Evolutionary conservation across 2,888 invertebrate genomes (phyloP), one percentile per base, ranked within the genome.

Genomic region (Platycheirus albimanus): DNA sequence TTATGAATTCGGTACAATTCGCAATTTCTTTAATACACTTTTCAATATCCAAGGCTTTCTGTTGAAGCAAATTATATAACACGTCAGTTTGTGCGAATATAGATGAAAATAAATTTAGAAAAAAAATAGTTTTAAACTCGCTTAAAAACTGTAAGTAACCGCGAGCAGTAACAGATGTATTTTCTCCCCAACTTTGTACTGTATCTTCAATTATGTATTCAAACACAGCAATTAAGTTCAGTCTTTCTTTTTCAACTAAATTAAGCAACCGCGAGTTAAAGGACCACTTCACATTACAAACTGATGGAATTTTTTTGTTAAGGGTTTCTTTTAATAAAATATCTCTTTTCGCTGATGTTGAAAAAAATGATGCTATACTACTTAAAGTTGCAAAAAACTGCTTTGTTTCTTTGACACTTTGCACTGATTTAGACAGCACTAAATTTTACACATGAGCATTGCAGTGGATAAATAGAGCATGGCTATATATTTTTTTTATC

Each of bases 201-300:
- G 28, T 56, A 45, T 69, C 36, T 36, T 51, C 49, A 51, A 51
- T 51, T 28, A 51, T 61, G 19, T 54, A 64, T 54, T 74, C 72
- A 10, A 64, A 54, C 17, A 54, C 64, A 56, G 52, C 72, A 56
- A 58, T 64, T 56, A 74, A 64, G 43, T 74, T 74, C 19, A 74
- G 5, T 41, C 54, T 74, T 64, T 74, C 72, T 47, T 64, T 64
- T 64, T 64, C 36, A 74, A 47, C 33, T 63, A 64, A 74, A 64
- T 56, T 64, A 2, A 64, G 15, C n/a, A 64, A 56, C 33, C 54
- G 54, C 17, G 64, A 72, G 36, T 64, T 54, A 54, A 30, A 64
- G n/a, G 54, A 47, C 64, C 54, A 63, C 54, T 63, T 72, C 13
- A 72, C 45, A 52, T 63, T 72, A 49, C 72, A 72, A 61, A 71